Evolutionary conservation across 2,888 invertebrate genomes (phyloP), one percentile per base, ranked within the genome.

Genomic region (Apamea anceps): DNA sequence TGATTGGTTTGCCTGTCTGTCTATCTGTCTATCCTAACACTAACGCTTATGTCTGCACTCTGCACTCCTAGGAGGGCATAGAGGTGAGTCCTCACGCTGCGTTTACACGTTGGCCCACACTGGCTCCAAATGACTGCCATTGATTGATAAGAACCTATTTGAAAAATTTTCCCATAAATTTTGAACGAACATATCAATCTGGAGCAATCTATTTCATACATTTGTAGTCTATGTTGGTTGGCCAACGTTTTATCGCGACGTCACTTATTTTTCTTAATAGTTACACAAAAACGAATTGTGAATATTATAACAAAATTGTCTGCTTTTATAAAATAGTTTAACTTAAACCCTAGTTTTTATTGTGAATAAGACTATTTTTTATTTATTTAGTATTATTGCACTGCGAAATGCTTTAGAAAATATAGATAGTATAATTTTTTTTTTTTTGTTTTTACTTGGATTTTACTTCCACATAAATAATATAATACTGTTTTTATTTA

Each of bases 41-140:
- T 94, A 91, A 93, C 92, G 96, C 96, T 95, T 96, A 88, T 92
- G 91, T 93, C 93, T 92, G 94, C 95, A 95, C 95, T 92, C 91
- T 91, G 93, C 96, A 95, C 95, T 91, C 94, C 92, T 96, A 96
- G 96, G 96, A 97, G 91, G 96, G 96, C 94, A 96, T 96, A 85
- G 96, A 97, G 96, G 96, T 96, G 91, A 97, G 96, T 96, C 92
- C 91, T 93, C 93, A 80, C 79, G 75, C 3, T 80, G 75, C 32
- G 21, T 76, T 87, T 87, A 75, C 67, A 78, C 85, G 87, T 77
- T 89, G 77, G 81, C 85, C 77, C 15, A 79, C 51, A 84, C 51
- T 72, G 18, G 51, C 25, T 10, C 28, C 25, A 21, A 66, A 66
- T 63, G 13, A 2, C 37, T n/a, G 6, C 25, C 10, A 37, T 68